Evolutionary conservation across 2,113 vertebrate genomes (phyloP).

Genomic region (Antechinus stuartii): DNA sequence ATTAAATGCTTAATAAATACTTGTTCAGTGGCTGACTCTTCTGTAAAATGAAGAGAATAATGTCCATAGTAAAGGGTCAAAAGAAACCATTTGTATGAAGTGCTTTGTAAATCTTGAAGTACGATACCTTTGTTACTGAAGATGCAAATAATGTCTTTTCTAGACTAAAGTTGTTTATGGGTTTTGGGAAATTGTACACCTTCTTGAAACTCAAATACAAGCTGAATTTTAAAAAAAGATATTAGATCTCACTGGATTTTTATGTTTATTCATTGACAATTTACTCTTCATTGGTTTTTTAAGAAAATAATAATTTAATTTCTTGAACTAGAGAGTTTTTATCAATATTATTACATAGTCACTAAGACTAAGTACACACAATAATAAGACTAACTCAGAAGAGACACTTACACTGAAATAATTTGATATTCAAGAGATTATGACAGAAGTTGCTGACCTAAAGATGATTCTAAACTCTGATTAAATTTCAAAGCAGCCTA

Average conservation of each 20-base stretch:
- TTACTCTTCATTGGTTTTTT: constrained; percentile 10
- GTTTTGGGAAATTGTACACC: background rate
- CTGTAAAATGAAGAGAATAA: background rate
- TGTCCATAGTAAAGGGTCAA: background rate
- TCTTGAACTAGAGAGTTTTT: background rate
- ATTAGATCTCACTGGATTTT: background rate
- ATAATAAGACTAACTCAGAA: background rate
- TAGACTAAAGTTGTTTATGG: background rate
- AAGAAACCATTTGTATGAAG: background rate
- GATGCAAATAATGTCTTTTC: background rate
- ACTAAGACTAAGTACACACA: background rate
- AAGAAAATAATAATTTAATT: background rate
- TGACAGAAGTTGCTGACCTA: background rate
- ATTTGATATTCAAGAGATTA: background rate
- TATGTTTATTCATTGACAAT: background rate
- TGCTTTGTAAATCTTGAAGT: background rate
- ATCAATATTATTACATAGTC: background rate
- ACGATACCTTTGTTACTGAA: no score
- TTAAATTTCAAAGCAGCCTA: constrained; percentile 22
- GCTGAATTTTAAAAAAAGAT: background rate
- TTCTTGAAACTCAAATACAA: constrained; percentile 28
- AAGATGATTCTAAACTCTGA: background rate
- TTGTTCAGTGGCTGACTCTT: background rate
- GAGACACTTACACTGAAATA: background rate
- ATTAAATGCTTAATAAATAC: background rate